Evolutionary conservation across 2,888 invertebrate genomes (phyloP), one percentile per base, ranked within the genome.

Genomic region (Dascillus cervinus): DNA sequence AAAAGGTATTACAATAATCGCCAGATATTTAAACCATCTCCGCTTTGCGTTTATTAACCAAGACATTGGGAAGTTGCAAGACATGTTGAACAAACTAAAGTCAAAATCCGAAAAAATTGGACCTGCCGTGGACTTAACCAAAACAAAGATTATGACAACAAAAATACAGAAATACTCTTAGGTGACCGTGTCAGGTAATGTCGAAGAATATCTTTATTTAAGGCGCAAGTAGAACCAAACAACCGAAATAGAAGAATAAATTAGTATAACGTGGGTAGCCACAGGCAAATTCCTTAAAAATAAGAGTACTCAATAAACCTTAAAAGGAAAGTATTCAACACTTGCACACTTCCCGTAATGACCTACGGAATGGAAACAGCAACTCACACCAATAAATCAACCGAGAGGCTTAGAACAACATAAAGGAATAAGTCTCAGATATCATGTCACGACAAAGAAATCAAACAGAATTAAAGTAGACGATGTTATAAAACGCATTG

Each of bases 181-280:
- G n/a, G n/a, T n/a, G n/a, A n/a, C n/a, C n/a, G n/a, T n/a, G n/a
- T n/a, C n/a, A 11, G 29, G 32, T 25, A 20, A 12, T 3, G 33
- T 38, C 14, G 21, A 29, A 21, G 22, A 32, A 19, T 41, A 35
- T 10, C 22, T 38, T 26, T 39, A 39, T 14, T 17, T 32, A 8
- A 35, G 35, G 13, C 41, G 39, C 26, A 41, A 37, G 10, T 13
- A 29, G 12, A 33, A 34, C 12, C 33, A 37, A 20, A 32, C 22
- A 1, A 31, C 17, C 10, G 17, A 4, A 19, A 11, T 27, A 17
- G 11, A 17, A 19, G 10, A 20, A 9, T 10, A 20, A 3, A 19
- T 19, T 15, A 3, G 17, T 20, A 4, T 19, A 5, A 19, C 27
- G 8, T 27, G 27, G n/a, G n/a, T n/a, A n/a, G 27, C 11, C 27